Conservation (phyloP, 2,888 invertebrate species). For the Coenonympha arcania region DNA sequence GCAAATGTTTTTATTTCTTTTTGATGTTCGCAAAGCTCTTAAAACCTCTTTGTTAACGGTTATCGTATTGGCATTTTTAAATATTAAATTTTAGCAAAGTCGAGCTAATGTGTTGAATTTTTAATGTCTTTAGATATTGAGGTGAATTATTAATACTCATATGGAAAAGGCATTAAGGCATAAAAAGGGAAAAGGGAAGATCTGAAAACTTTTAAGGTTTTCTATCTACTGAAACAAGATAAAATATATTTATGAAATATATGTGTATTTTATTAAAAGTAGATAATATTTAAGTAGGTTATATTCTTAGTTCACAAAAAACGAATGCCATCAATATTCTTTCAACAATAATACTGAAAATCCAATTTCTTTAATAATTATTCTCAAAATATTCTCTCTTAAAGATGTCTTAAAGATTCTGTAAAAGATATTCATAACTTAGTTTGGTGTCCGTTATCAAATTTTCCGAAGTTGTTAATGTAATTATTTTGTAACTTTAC, state of each 20-base stretch:
- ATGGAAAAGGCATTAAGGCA: too few species aligned
- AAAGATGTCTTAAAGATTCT: neutral
- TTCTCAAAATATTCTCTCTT: constrained; percentile 1
- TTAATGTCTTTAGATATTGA: neutral
- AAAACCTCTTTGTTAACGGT: neutral
- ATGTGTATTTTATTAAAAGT: too few species aligned
- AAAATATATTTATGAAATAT: too few species aligned
- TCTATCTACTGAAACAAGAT: too few species aligned
- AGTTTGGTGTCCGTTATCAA: constrained; percentile 15
- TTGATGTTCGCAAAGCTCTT: constrained; percentile 6
- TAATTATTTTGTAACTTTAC: constrained; percentile 24
- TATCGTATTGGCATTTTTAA: neutral
- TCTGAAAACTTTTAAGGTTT: too few species aligned
- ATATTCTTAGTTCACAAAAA: too few species aligned
- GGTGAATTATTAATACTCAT: too few species aligned
- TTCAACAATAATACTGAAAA: neutral
- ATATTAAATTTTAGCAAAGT: neutral
- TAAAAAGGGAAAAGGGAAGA: too few species aligned
- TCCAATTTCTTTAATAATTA: constrained; percentile 1
- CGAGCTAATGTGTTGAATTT: neutral
- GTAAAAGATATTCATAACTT: constrained; percentile 1
- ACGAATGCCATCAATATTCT: too few species aligned
- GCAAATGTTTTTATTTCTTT: constrained; percentile 13
- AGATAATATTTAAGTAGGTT: too few species aligned
- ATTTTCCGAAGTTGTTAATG: constrained; percentile 19